phyloP scores from a whole-genome alignment of 2,797 vertebrate genomes.

The Euthynnus affinis region DNA sequence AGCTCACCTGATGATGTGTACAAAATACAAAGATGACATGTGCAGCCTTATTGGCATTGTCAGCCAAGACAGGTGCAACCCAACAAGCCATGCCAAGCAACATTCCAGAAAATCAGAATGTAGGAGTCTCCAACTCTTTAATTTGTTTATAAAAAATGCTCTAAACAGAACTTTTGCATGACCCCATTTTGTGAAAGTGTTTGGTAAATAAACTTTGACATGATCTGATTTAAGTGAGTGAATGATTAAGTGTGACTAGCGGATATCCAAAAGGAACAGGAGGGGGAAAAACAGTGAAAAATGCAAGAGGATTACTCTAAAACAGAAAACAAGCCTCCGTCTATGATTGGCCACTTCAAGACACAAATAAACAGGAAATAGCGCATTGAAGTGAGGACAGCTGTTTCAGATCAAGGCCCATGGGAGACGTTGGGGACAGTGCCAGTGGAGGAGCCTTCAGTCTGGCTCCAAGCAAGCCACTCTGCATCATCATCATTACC shows the following conservation, averaged over 20 bases:
- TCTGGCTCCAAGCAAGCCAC: slow-evolving; percentile 77
- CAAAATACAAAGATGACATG: background rate
- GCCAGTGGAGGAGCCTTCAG: slow-evolving; percentile 71
- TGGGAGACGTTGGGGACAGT: slow-evolving; percentile 59
- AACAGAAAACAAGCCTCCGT: slow-evolving; percentile 36
- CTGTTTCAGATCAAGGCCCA: slow-evolving; percentile 74
- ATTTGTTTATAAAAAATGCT: no score
- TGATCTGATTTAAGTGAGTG: slow-evolving; percentile 7
- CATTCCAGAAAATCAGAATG: background rate
- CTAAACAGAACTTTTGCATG: no score
- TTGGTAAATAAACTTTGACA: slow-evolving; percentile 5
- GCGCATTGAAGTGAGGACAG: slow-evolving; percentile 58
- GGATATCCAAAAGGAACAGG: background rate
- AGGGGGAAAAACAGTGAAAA: slow-evolving; percentile 12
- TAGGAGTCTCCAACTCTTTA: background rate
- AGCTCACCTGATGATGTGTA: background rate
- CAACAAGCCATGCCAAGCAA: background rate
- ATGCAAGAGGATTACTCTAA: slow-evolving; percentile 17
- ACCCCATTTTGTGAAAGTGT: background rate
- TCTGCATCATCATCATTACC: slow-evolving; percentile 79
- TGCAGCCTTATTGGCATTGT: background rate
- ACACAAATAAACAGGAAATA: slow-evolving; percentile 75
- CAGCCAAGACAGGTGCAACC: slow-evolving; percentile 8
- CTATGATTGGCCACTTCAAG: slow-evolving; percentile 45
- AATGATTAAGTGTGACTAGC: slow-evolving; percentile 16